Base-by-base conservation (phyloP, 2,888 invertebrate species). In the Agonopterix heracliana region DNA sequence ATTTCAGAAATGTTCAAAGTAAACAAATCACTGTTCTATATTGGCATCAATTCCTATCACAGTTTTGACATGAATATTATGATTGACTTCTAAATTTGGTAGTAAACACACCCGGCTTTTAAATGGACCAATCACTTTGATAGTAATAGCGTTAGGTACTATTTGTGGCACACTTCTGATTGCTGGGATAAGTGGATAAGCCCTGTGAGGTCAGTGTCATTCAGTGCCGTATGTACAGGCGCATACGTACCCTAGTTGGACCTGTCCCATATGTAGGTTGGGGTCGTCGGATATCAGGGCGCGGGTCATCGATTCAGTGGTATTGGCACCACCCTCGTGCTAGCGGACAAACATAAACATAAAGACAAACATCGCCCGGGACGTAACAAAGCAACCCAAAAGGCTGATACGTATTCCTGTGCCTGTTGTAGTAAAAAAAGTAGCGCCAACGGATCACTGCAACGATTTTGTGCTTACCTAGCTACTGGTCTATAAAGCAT, bases 241-340 rank as follows among this genome's bases (percentile, higher is more conserved):
- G 72, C 71, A 92, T 93, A 96, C 96, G 91, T 96, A 96, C 96
- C 96, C 96, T 90, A 97, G 92, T 90, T 96, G 96, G 88, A 96
- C 96, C 89, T 96, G 96, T 90, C 96, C 96, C 89, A 95, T 92
- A 90, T 94, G 93, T 90, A 93, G 93, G 90, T 94, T 94, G 89
- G 94, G 93, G 92, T 96, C 96, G 90, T 96, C 96, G 90, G 95
- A 95, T 89, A 96, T 96, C 90, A 96, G 93, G 90, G 96, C 96
- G 88, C 96, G 94, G 89, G 96, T 96, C 96, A 96, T 96, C 90
- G 96, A 96, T 90, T 96, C 96, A 89, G 95, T 96, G 91, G 95
- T 94, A 92, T 93, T 95, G 88, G 94, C 92, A 90, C 95, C 96
- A 91, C 95, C 95, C 92, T 95, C 95, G 93, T 95, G 95, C 95